Evolutionary conservation across 2,113 vertebrate genomes (phyloP).

Genomic region (Indri indri): DNA sequence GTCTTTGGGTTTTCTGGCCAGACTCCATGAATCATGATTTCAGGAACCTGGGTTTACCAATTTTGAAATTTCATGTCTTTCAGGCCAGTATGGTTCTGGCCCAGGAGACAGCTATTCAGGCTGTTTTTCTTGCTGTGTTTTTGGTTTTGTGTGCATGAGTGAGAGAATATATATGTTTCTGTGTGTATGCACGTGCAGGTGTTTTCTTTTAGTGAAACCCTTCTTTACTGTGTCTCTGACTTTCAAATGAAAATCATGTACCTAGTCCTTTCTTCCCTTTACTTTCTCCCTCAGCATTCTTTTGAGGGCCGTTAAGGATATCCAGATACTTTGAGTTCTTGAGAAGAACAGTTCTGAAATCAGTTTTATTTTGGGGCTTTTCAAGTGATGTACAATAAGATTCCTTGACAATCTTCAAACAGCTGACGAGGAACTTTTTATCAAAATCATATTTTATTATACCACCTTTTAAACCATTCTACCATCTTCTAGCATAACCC

Average conservation of each 20-base stretch:
- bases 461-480: background rate
- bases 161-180: conserved; percentile 12
- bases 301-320: background rate
- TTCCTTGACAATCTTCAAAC: conserved; percentile 26
- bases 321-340: background rate
- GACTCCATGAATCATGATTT: background rate
- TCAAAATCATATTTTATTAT: conserved; percentile 33
- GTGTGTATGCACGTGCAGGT: conserved; percentile 45
- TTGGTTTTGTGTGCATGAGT: conserved; percentile 38
- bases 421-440: conserved; percentile 14
- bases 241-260: conserved; percentile 10
- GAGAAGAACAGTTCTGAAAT: conserved; percentile 37
- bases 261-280: background rate
- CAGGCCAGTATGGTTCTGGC: conserved; percentile 7
- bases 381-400: conserved; percentile 2
- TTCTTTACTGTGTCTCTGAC: conserved; percentile 20
- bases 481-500: background rate
- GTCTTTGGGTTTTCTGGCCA: conserved; percentile 35
- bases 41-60: background rate
- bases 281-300: background rate
- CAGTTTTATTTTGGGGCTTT: conserved; percentile 56
- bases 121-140: conserved; percentile 50
- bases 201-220: conserved; percentile 34
- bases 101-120: conserved; percentile 9
- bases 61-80: conserved; percentile 50